Evolutionary conservation across 2,888 invertebrate genomes (phyloP).

Genomic region (Diplazon laetatorius): DNA sequence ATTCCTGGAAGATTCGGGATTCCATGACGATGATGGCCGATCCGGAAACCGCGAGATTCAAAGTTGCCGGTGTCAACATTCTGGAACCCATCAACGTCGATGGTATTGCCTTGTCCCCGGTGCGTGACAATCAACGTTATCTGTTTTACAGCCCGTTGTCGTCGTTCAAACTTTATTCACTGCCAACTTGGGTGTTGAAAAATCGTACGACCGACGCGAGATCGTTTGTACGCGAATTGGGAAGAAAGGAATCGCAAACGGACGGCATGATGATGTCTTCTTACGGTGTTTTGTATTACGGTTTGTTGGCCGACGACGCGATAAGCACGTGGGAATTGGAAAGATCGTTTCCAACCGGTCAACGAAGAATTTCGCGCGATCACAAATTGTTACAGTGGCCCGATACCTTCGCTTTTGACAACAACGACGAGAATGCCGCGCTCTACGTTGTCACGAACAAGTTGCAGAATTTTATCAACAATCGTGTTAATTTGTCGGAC

Average conservation of each 20-base stretch:
- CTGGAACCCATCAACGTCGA: constrained; percentile 86
- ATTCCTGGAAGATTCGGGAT: constrained; percentile 89
- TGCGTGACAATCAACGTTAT: constrained; percentile 70
- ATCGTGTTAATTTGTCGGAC: constrained; percentile 84
- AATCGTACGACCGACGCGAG: constrained; percentile 83
- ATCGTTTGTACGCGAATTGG: constrained; percentile 85
- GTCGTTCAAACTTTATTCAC: constrained; percentile 87
- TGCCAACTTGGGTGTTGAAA: constrained; percentile 86
- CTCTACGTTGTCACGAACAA: constrained; percentile 88
- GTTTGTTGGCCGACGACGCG: constrained; percentile 87
- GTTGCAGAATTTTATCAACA: constrained; percentile 87
- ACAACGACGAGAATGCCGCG: constrained; percentile 86
- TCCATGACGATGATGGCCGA: constrained; percentile 86
- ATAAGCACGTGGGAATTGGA: constrained; percentile 89
- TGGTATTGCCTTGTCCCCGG: constrained; percentile 88
- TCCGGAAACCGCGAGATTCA: constrained; percentile 85
- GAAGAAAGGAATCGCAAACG: constrained; percentile 87
- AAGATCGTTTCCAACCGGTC: constrained; percentile 83
- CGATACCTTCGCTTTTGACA: constrained; percentile 88
- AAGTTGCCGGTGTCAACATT: constrained; percentile 85
- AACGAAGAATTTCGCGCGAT: constrained; percentile 87
- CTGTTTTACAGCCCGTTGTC: constrained; percentile 89
- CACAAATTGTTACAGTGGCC: constrained; percentile 89
- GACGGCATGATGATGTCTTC: constrained; percentile 91
- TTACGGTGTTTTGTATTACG: constrained; percentile 87